Evolutionary conservation across 2,113 vertebrate species (phyloP), one percentile per base, ranked within the genome.

Genomic region (Condylura cristata): DNA sequence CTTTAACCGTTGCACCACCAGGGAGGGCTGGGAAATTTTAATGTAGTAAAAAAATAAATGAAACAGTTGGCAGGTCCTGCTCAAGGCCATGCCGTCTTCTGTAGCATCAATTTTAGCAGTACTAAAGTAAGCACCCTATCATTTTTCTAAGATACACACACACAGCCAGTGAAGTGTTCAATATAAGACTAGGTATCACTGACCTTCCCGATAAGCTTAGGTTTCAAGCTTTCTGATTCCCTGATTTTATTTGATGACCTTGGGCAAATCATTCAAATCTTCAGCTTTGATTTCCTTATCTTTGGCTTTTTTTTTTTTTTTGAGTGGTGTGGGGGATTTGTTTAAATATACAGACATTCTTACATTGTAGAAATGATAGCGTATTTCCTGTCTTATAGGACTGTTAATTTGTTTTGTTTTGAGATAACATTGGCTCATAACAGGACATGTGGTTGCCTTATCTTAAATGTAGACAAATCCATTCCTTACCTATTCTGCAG

Each of bases 221-320:
- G 72, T 89, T 58, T 34, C 11, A 70, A 93, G 89, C 86, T 60
- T 78, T 70, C 32, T 30, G 51, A 72, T 48, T 74, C 34, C 24
- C 14, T 46, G 89, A 71, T 89, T 88, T 94, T 83, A 46, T 80
- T 84, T 16, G 22, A 51, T 80, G 94, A 89, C 91, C 83, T 94
- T 96, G 58, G 16, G 20, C 51, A 86, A 78, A 48, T 92, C 56
- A 75, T 78, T 92, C 46, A 89, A 92, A n/a, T 48, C 61, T 74
- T 92, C 32, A 8, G 89, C 74, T 80, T 90, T 37, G n/a, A 37
- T 37, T 68, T 68, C n/a, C n/a, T 37, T 56, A 56, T 56, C 53
- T 56, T n/a, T n/a, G n/a, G n/a, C n/a, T n/a, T n/a, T 56, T 56
- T 56, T 56, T 56, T 51, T 44, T 51, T 56, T 56, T 53, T 22